Conservation (phyloP, 2,113 vertebrate species). For the Aldabrachelys gigantea region DNA sequence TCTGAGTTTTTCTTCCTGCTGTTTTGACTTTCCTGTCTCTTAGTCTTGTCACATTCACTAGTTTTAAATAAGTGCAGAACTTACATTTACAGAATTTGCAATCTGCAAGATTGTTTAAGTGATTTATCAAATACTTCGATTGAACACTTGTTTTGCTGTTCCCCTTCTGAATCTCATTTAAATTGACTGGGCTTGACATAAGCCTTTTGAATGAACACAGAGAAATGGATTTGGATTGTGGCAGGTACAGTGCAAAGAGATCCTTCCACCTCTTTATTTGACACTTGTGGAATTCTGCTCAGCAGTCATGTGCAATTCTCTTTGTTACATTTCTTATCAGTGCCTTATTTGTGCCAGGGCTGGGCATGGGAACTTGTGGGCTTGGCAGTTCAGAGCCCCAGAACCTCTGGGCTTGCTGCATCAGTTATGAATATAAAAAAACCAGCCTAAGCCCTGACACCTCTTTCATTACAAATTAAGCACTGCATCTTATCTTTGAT, state of each 20-base stretch:
- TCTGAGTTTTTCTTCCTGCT: constrained; percentile 57
- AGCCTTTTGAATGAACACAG: constrained; percentile 53
- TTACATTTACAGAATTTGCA: constrained; percentile 74
- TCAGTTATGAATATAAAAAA: too few relatives aligned
- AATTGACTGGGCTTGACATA: constrained; percentile 57
- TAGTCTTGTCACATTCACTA: constrained; percentile 70
- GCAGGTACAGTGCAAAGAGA: neutral
- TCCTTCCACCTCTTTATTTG: neutral
- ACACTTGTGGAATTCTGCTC: neutral
- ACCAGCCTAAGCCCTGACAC: too few relatives aligned
- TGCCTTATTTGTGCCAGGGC: too few relatives aligned
- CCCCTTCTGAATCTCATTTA: constrained; percentile 68
- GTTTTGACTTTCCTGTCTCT: constrained; percentile 77
- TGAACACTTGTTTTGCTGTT: constrained; percentile 60
- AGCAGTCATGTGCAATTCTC: neutral
- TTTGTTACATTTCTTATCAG: neutral
- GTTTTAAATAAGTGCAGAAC: constrained; percentile 67
- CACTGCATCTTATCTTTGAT: neutral
- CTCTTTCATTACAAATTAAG: too few relatives aligned
- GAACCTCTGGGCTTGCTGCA: too few relatives aligned
- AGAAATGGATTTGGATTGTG: neutral
- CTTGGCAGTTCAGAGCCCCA: too few relatives aligned
- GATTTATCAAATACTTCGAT: constrained; percentile 75
- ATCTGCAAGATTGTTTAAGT: constrained; percentile 71
- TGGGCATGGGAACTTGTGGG: too few relatives aligned